Evolutionary conservation across 2,797 vertebrate species (phyloP), one percentile per base, ranked within the genome.

Genomic region (Eutrigla gurnardus): DNA sequence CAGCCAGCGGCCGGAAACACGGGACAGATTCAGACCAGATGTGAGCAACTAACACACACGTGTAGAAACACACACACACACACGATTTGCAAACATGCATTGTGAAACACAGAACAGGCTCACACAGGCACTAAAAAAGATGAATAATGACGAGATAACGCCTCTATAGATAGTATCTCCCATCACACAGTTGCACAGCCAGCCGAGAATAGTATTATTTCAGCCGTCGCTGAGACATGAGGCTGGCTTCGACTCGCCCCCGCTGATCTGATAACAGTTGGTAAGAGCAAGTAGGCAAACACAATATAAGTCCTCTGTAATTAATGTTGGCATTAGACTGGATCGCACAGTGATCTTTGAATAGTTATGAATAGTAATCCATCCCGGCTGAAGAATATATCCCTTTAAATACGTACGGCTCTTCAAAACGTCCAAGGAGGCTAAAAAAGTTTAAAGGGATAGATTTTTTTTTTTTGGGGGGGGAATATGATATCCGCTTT

Each of bases 11-110:
- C 91, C 93, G 92, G 93, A 95, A 95, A 92, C 91, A 80, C 12
- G 83, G 25, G 91, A 91, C 92, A 93, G 92, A 95, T 94, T 94
- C 92, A 91, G 90, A 93, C 91, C 94, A 95, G 94, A 95, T 95
- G 93, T 93, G 90, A 88, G 86, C 83, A 47, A 80, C 86, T 75
- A 10, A 5, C 74, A 40, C 55, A 65, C 73, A 59, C 76, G 73
- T 52, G 52, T 8, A 15, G 8, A 35, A 5, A 73, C 45, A 57
- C 66, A 74, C 39, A 36, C 11, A 60, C 45, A 11, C 32, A 60
- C 54, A 69, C 42, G 65, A 66, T 71, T 62, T 71, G 62, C 49
- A 75, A 62, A 57, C 67, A 65, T 42, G 59, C 67, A 77, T 57
- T 64, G 18, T 58, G 45, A 25, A n/a, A 17, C 12, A 18, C 55